Base-by-base conservation (phyloP, 1,140 invertebrate genomes). In the Pemphigus obesinymphae region DNA sequence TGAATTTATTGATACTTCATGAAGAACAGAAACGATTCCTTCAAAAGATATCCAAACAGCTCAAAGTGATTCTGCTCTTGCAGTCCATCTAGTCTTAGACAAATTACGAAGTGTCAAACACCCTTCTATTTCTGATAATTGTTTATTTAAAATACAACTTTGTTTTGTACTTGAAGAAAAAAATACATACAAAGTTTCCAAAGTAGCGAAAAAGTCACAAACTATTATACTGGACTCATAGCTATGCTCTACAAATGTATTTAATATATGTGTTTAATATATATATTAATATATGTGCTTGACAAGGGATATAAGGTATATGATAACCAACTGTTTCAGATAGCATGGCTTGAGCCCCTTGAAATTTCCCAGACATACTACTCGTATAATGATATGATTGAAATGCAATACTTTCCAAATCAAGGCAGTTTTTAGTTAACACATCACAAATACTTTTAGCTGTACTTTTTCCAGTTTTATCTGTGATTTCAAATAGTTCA, bases 401-500 rank as follows among this genome's bases (percentile, higher is more conserved):
- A 15, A 61, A 80, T 15, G 29, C 48, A 31, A 58, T 58, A 43
- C 7, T 11, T 8, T 40, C 34, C 2, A 15, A 23, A 37, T 55
- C 53, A 40, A 80, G 17, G 4, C 11, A 29, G 10, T 61, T 37
- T n/a, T 43, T 13, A 10, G 17, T 23, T 15, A 63, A 80, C n/a
- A 37, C 31, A n/a, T 31, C 31, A 11, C 15, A 7, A 6, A 80
- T 80, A 10, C 23, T 58, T 5, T 37, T 61, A 10, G 76, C 76
- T n/a, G 34, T 58, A 31, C 78, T 58, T 23, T 15, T 31, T 61
- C 78, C 78, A 40, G 78, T 81, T 63, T 81, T 81, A 26, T 81
- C 78, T n/a, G 1, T 2, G 45, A 43, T 34, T 81, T 81, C 50
- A 63, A 17, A 1, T 23, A 66, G n/a, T n/a, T 37, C 34, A 34